Evolutionary conservation across 23 tunicate genomes (phyloP).

Genomic region (Phallusia fumigata): DNA sequence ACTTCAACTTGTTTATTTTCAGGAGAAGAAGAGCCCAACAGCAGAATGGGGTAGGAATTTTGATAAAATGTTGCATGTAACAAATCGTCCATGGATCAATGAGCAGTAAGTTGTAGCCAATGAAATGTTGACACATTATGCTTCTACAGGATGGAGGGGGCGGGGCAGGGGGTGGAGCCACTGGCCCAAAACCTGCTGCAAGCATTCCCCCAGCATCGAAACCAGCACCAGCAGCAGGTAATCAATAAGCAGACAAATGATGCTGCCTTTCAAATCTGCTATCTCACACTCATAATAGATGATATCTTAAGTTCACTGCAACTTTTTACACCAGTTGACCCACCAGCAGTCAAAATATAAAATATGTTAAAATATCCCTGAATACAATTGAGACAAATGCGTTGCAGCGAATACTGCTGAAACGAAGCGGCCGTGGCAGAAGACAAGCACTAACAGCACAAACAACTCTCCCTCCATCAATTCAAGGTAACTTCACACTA

Average conservation of each 20-base stretch:
- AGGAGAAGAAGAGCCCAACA: constrained; percentile 29
- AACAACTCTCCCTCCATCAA: constrained; percentile 22
- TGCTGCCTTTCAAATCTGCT: too few species aligned
- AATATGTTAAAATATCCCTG: too few species aligned
- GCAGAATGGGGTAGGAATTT: constrained; percentile 25
- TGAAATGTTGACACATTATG: too few species aligned
- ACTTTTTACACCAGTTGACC: too few species aligned
- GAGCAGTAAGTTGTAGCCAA: too few species aligned
- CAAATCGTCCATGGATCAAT: too few species aligned
- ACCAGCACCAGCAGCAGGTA: constrained; percentile 13
- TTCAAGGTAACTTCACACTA: constrained; percentile 19
- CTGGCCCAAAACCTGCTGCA: constrained; percentile 16
- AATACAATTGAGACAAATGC: background rate
- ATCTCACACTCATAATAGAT: too few species aligned
- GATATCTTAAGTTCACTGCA: too few species aligned
- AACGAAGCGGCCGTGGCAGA: constrained; percentile 37
- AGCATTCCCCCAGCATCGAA: constrained; percentile 28
- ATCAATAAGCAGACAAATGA: too few species aligned
- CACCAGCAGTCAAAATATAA: too few species aligned
- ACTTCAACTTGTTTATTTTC: background rate
- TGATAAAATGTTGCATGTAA: too few species aligned
- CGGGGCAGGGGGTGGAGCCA: background rate
- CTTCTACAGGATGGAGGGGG: background rate
- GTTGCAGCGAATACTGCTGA: constrained; percentile 10
- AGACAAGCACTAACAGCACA: background rate